These are phyloP conservation scores for Nothocercus julius DNA, from an alignment of 2,113 vertebrate genomes.

Conservation along the genomic window DNA sequence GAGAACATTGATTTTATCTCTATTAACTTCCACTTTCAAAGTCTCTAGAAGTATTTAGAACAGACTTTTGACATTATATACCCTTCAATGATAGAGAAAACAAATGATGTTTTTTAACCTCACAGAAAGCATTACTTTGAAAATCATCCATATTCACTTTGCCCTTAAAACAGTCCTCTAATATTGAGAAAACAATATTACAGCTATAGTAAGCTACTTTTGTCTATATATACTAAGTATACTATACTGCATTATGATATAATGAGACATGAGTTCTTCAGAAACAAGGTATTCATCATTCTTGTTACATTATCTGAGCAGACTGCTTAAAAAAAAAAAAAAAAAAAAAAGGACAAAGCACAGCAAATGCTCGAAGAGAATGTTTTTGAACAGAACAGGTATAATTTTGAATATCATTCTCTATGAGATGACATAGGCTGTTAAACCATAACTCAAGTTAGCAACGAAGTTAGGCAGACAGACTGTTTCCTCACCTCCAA, in stretches of 20 bases:
- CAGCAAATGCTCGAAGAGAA: neutral
- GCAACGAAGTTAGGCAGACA: neutral
- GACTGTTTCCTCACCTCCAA: conserved; percentile 83
- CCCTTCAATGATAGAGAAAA: neutral
- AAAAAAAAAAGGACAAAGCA: neutral
- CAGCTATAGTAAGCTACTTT: neutral
- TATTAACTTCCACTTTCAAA: neutral
- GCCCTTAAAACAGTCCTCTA: neutral
- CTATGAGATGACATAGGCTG: neutral
- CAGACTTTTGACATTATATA: neutral
- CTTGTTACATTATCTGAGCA: neutral
- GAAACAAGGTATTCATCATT: neutral
- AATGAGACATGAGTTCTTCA: neutral
- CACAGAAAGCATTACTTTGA: neutral
- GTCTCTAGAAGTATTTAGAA: neutral
- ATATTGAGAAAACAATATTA: neutral
- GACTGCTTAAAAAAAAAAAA: neutral
- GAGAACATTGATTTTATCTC: neutral
- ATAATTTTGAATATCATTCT: neutral
- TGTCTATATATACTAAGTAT: neutral
- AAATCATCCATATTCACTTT: neutral
- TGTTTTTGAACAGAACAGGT: neutral
- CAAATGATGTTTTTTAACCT: neutral
- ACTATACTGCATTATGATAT: neutral
- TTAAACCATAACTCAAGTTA: neutral